Base-by-base conservation (phyloP, 2,888 invertebrate species). In the Polymixis lichenea region DNA sequence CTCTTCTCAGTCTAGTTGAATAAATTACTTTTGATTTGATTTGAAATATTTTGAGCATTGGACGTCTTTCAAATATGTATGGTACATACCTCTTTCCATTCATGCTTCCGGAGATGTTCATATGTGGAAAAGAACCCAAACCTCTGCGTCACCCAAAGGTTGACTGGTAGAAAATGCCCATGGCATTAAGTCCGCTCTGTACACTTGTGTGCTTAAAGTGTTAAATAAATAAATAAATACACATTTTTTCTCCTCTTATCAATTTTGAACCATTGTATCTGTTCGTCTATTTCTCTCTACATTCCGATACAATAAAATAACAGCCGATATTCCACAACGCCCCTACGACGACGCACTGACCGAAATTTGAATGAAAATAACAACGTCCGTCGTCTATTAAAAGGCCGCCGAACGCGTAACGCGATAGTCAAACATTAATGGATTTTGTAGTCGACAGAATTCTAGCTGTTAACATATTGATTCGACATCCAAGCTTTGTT, bases 381-480 rank as follows among this genome's bases (percentile, higher is more conserved):
- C 2, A 22, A 15, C 15, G 38, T 22, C 65, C 17, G 56, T 15
- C 19, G 19, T 49, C 17, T 73, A 61, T 43, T 73, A 60, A 65
- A 58, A 78, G 65, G 28, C 15, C 13, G 25, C 22, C 38, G 28
- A 61, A n/a, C 25, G 17, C 38, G 38, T 28, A 13, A 60, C 5
- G 13, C 72, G 8, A 11, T 51, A 17, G 6, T 55, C 17, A 46
- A 70, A 49, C 28, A n/a, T 25, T 46, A 46, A 67, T 66, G 22
- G 32, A 17, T 46, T 62, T 60, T 60, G 53, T 46, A n/a, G 25
- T 49, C 38, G 46, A 69, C 28, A 15, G 19, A 55, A n/a, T 64
- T 25, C 22, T 17, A 56, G 9, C 55, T 56, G 43, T 49, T 49
- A 62, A 62, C 43, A 70, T 19, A 38, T 55, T 43, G 49, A 80